Percentiles rank a stretch among this genome's conserved stretches.
Evolutionary conservation across 1,140 invertebrate species (phyloP).

Genomic region (Papilio xuthus): DNA sequence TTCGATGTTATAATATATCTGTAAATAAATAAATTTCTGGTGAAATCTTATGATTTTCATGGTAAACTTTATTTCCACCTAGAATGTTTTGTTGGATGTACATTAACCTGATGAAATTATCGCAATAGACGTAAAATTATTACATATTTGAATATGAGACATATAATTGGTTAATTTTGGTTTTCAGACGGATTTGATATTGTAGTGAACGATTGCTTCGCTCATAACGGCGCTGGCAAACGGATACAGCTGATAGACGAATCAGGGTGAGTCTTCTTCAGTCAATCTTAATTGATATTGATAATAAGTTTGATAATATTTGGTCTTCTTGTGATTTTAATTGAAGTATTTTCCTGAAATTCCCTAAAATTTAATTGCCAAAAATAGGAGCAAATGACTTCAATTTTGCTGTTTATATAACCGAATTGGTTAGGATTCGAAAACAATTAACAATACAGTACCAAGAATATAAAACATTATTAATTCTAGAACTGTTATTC

Average conservation of each 20-base stretch:
- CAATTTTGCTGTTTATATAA: too few species aligned
- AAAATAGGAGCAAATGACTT: background rate
- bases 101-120: too few species aligned
- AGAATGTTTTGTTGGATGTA: too few species aligned
- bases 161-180: too few species aligned
- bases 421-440: too few species aligned
- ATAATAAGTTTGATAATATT: background rate
- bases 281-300: background rate
- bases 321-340: background rate
- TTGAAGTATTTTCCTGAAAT: background rate
- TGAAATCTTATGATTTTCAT: too few species aligned
- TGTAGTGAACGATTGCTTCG: slow-evolving; percentile 97
- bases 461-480: background rate
- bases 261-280: slow-evolving; percentile 87
- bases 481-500: background rate
- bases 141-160: too few species aligned
- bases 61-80: too few species aligned
- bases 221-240: slow-evolving; percentile 96
- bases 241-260: slow-evolving; percentile 96
- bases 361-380: background rate
- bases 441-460: background rate
- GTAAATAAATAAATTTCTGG: too few species aligned
- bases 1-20: too few species aligned
- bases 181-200: slow-evolving; percentile 95
- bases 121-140: background rate